phyloP scores from a whole-genome alignment of 1,140 invertebrate species.

The Drosophila tani region DNA sequence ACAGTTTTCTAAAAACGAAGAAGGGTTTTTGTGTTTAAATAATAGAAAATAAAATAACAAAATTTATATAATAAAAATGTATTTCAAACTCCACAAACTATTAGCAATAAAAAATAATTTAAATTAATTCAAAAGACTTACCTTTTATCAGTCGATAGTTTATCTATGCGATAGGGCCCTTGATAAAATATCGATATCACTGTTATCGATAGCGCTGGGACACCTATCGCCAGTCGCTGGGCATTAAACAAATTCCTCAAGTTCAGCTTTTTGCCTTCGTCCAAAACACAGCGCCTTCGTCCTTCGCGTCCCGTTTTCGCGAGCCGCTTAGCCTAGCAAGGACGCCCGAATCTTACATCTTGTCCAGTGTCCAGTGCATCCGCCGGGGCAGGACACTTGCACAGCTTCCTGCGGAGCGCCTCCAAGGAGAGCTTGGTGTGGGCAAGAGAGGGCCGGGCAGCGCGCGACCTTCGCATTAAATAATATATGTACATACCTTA shows the following conservation, averaged over 20 bases:
- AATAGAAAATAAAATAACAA: too few relatives aligned
- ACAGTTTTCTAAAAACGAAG: too few relatives aligned
- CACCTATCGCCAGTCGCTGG: not conserved
- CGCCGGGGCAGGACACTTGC: slow-evolving; percentile 8
- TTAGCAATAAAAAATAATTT: too few relatives aligned
- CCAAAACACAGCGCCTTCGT: slow-evolving; percentile 7
- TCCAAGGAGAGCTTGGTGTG: not conserved
- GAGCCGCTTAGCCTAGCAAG: not conserved
- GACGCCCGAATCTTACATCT: not conserved
- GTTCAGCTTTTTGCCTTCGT: not conserved
- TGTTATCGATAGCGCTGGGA: not conserved
- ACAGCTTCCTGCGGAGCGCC: slow-evolving; percentile 10
- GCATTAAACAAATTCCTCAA: slow-evolving; percentile 3
- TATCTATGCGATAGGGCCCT: not conserved
- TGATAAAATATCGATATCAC: not conserved
- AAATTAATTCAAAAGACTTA: too few relatives aligned
- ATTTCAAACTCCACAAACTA: too few relatives aligned
- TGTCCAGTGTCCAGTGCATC: not conserved
- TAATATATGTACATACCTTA: slow-evolving; percentile 42
- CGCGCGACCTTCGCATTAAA: slow-evolving; percentile 41
- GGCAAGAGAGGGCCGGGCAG: slow-evolving; percentile 11
- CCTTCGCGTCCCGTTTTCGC: slow-evolving; percentile 3
- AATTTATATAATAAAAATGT: too few relatives aligned
- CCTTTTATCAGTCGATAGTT: too few relatives aligned
- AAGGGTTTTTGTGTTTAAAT: too few relatives aligned